A percentile compares a stretch with the other conserved stretches of the same genome.
phyloP scores from a whole-genome alignment of 2,797 vertebrate genomes.

The Esox lucius region DNA sequence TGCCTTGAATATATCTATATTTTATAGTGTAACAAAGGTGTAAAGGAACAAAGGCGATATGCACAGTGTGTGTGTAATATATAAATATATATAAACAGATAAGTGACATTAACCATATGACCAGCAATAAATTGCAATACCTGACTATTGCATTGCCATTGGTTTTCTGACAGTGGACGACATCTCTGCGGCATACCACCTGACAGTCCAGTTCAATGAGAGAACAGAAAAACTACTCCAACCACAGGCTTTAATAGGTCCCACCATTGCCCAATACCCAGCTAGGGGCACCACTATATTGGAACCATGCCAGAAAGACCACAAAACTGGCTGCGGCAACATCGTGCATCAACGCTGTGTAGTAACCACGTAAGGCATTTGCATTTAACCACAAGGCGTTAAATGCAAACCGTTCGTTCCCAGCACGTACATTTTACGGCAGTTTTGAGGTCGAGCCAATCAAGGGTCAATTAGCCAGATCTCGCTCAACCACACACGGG shows the following conservation, averaged over 20 bases:
- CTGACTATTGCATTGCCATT: background rate
- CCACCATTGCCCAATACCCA: background rate
- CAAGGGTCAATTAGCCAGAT: slow-evolving; percentile 64
- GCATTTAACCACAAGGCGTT: too few relatives aligned
- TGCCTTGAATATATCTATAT: too few relatives aligned
- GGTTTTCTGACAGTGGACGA: background rate
- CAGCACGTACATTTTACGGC: slow-evolving; percentile 39
- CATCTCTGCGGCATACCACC: background rate
- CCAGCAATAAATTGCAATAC: background rate
- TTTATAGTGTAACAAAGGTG: too few relatives aligned
- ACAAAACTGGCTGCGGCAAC: slow-evolving; percentile 35
- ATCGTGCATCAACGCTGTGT: slow-evolving; percentile 28
- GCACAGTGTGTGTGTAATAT: too few relatives aligned
- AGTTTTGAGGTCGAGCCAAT: slow-evolving; percentile 47
- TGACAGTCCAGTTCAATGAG: background rate
- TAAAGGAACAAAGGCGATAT: too few relatives aligned
- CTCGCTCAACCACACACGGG: slow-evolving; percentile 32
- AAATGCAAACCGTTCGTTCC: slow-evolving; percentile 42
- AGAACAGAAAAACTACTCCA: background rate
- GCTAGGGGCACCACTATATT: slow-evolving; percentile 24
- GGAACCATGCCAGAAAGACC: slow-evolving; percentile 35
- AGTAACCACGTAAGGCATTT: slow-evolving; percentile 22
- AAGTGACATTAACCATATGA: background rate
- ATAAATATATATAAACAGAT: background rate
- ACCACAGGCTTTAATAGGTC: background rate